Evolutionary conservation across 1,140 invertebrate genomes (phyloP).

Genomic region (Octopus sinensis): DNA sequence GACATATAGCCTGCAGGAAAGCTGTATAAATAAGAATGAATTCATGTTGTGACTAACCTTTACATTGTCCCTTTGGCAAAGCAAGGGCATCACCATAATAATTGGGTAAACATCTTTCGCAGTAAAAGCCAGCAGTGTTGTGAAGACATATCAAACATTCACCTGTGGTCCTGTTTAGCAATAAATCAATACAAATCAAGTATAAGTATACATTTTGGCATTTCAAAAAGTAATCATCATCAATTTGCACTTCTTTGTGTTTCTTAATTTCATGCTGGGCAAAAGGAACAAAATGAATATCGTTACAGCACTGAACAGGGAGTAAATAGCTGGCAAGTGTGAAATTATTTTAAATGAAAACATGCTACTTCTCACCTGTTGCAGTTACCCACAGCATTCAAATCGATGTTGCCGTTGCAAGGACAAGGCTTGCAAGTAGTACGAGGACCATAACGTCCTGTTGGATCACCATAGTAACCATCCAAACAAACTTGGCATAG

Average conservation of each 20-base stretch:
- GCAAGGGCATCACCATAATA: constrained; percentile 66
- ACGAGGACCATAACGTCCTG: constrained; percentile 67
- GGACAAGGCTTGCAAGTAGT: constrained; percentile 80
- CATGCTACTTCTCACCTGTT: constrained; percentile 40
- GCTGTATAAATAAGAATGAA: too few relatives aligned
- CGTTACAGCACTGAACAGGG: not conserved
- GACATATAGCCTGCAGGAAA: too few relatives aligned
- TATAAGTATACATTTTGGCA: too few relatives aligned
- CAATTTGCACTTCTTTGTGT: too few relatives aligned
- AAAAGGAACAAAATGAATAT: too few relatives aligned
- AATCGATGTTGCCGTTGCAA: constrained; percentile 93
- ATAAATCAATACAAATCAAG: too few relatives aligned
- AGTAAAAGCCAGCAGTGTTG: constrained; percentile 79
- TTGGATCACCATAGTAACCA: constrained; percentile 88
- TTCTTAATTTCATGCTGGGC: too few relatives aligned
- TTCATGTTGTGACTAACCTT: constrained; percentile 55
- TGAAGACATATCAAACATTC: constrained; percentile 96
- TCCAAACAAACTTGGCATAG: constrained; percentile 90
- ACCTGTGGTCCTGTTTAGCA: constrained; percentile 70
- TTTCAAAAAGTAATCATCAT: too few relatives aligned
- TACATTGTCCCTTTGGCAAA: constrained; percentile 83
- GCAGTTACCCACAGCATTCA: constrained; percentile 63
- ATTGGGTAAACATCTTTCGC: constrained; percentile 86
- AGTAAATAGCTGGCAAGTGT: too few relatives aligned
- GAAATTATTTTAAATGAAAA: too few relatives aligned